Evolutionary conservation across 1,140 invertebrate genomes (phyloP), one percentile per base, ranked within the genome.

Genomic region (Drosophila sulfurigaster): DNA sequence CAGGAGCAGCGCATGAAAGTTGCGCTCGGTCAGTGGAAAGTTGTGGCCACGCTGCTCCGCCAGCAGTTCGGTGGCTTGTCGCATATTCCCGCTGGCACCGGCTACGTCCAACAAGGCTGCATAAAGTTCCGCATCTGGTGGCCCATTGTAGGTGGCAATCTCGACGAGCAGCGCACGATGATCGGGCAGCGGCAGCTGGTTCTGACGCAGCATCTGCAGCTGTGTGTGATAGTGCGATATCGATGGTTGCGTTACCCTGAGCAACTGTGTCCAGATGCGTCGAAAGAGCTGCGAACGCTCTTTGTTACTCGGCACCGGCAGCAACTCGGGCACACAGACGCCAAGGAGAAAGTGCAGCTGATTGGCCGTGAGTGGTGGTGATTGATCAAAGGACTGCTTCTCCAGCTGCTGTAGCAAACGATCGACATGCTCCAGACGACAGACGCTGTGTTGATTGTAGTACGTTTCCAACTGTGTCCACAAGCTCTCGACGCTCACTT

Each of bases 1-100:
- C 48, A 93, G 74, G 0, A 95, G 92, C 28, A 95, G 89, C 20
- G 93, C 79, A 78, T 94, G 94, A 69, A 95, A 95, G 28, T 94
- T 92, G 15, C 79, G 78, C 75, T 94, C 93, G 69, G 93, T 93
- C 0, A 94, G 79, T 1, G 93, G 73, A 32, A 94, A 81, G 11
- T 83, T 76, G 15, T 90, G 83, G 11, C 82, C 78, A 49, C 94
- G 94, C 94, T 95, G 95, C 49, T 91, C 87, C 15, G 93, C 85
- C 1, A 95, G 80, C 54, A 95, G 79, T 52, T 93, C 92, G 6
- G 79, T 86, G 20, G 92, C 92, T 48, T 93, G 92, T 2, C 93
- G 90, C 64, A 94, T 93, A 70, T 94, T 93, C 1, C 94, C 95
- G 8, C 81, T 75, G 48, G 93, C 91, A 67, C 94, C 94, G 41